A percentile compares a stretch with the other conserved stretches of the same genome.
phyloP scores from a whole-genome alignment of 2,797 vertebrate genomes.

The Sylvilagus floridanus region DNA sequence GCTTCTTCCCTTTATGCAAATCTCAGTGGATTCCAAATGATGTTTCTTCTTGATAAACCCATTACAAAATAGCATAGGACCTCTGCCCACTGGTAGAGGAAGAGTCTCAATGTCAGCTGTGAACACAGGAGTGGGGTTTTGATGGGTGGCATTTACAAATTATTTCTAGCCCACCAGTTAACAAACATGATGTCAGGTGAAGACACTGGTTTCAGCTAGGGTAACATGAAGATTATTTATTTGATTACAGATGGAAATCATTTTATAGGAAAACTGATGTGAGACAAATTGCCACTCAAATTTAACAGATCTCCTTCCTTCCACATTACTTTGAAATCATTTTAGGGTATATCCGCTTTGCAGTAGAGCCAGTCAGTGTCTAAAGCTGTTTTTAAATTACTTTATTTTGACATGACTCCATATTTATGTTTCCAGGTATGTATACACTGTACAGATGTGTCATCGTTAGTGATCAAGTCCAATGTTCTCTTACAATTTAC shows the following conservation, averaged over 20 bases:
- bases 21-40: neutral
- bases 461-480: neutral
- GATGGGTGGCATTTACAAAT: neutral
- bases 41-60: neutral
- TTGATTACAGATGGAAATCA: neutral
- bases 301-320: neutral
- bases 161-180: neutral
- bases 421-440: neutral
- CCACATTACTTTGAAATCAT: neutral
- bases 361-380: neutral
- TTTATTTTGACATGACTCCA: neutral
- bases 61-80: neutral
- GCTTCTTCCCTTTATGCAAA: constrained; percentile 22
- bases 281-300: neutral
- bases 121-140: neutral
- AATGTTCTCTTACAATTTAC: neutral
- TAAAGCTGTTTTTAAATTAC: neutral
- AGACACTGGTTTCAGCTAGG: neutral
- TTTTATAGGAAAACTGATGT: neutral
- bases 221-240: neutral
- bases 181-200: neutral
- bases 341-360: neutral
- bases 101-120: neutral
- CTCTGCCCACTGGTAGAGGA: neutral
- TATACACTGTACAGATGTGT: neutral